Base-by-base conservation (phyloP, 2,888 invertebrate species). In the Pyrgus malvae region DNA sequence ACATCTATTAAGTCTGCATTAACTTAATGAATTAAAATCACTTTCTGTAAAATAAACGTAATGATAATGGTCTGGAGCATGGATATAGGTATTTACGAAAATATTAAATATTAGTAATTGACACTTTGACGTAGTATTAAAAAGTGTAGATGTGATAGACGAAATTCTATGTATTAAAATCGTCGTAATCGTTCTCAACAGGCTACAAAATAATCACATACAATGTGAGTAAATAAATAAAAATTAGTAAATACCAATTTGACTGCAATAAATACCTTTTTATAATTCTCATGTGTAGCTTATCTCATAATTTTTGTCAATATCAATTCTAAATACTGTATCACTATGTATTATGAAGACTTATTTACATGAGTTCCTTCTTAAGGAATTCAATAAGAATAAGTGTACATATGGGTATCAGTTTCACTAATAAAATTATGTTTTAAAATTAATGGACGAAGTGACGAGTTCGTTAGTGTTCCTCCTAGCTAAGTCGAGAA, bases 371-470 rank as follows among this genome's bases (percentile, higher is more conserved):
- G 76, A 75, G 63, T 76, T 78, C 88, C 89, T 88, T 89, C 63
- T 71, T 74, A 88, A 90, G 88, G 86, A 78, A 70, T 76, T 72
- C 75, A 78, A 77, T 76, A 71, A 76, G 72, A 80, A 79, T 78
- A 80, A 78, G 78, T 80, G 76, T 83, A 83, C 79, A 84, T 79
- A 79, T 72, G 85, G 83, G 82, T 78, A 78, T 82, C 81, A 80
- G 80, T 79, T 51, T 78, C 74, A 78, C 80, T 84, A 83, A 78
- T 88, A 83, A 88, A 87, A 83, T 84, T 84, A 84, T 85, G 76
- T 79, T 78, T 86, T 87, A 83, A 87, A 88, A 86, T 86, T 89
- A 89, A 88, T 90, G 90, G 90, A 90, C 90, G 90, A 88, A 90
- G 85, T 89, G 80, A 83, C 78, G 84, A 86, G 86, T 89, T 90